Evolutionary conservation across 1,140 invertebrate genomes (phyloP).

Genomic region (Octopus sinensis): DNA sequence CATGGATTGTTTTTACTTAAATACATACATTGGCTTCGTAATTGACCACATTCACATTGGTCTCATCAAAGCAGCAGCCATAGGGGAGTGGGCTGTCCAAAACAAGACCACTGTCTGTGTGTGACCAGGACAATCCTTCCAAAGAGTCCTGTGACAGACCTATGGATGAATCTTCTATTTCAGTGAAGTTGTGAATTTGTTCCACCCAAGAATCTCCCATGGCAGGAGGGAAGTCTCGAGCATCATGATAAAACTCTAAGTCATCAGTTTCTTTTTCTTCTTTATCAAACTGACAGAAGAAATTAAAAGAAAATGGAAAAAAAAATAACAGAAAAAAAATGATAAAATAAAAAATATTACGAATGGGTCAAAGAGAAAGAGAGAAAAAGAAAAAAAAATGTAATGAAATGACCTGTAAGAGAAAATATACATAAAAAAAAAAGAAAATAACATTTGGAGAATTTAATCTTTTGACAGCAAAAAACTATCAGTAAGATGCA

Average conservation of each 20-base stretch:
- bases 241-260: slow-evolving; percentile 12
- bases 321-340: slow-evolving; percentile 4
- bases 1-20: background rate
- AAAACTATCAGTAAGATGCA: background rate
- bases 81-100: slow-evolving; percentile 6
- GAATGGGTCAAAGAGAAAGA: background rate
- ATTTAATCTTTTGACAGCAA: background rate
- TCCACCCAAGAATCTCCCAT: slow-evolving; percentile 25
- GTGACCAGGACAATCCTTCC: slow-evolving; percentile 20
- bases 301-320: background rate
- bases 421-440: background rate
- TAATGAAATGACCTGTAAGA: background rate
- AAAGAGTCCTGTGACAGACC: slow-evolving; percentile 28
- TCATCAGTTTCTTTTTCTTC: slow-evolving; percentile 15
- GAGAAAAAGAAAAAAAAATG: background rate
- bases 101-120: background rate
- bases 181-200: slow-evolving; percentile 22
- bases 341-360: background rate
- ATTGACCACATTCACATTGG: background rate
- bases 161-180: slow-evolving; percentile 31
- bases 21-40: slow-evolving; percentile 11
- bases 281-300: slow-evolving; percentile 10
- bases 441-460: background rate
- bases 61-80: slow-evolving; percentile 3
- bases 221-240: background rate